Percentiles rank a stretch among this genome's conserved stretches.
These are phyloP conservation scores for Mallateleia sp. DNA, from an alignment of 2,888 invertebrate genomes.

Conservation along the genomic window DNA sequence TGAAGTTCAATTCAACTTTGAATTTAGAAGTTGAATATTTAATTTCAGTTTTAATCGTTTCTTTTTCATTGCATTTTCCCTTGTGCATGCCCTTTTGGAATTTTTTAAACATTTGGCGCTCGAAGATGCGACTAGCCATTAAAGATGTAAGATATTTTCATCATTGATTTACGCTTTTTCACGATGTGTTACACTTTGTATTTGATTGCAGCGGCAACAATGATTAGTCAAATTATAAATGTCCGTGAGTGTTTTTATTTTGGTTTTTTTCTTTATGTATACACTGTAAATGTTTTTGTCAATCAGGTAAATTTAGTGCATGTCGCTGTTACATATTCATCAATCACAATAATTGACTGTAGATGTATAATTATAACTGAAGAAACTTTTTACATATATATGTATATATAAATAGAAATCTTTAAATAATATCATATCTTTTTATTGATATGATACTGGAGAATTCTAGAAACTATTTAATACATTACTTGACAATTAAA, in stretches of 20 bases:
- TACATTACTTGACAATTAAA: too few relatives aligned
- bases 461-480: too few relatives aligned
- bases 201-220: not conserved
- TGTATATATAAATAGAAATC: too few relatives aligned
- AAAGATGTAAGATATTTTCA: constrained; percentile 64
- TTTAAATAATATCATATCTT: too few relatives aligned
- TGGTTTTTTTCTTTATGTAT: not conserved
- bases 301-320: constrained; percentile 6
- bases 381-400: too few relatives aligned
- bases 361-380: constrained; percentile 6
- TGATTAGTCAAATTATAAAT: not conserved
- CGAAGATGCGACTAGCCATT: constrained; percentile 63
- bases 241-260: not conserved
- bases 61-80: constrained; percentile 52
- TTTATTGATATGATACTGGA: too few relatives aligned
- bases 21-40: constrained; percentile 21
- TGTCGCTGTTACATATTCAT: constrained; percentile 18
- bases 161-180: not conserved
- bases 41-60: constrained; percentile 34
- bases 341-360: not conserved
- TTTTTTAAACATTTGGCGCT: constrained; percentile 59
- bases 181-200: constrained; percentile 3
- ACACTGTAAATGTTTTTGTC: constrained; percentile 4
- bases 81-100: constrained; percentile 67
- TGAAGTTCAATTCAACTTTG: constrained; percentile 19